These are phyloP conservation scores for Nymphalis polychloros DNA, from an alignment of 2,888 invertebrate species.

Conservation along the genomic window DNA sequence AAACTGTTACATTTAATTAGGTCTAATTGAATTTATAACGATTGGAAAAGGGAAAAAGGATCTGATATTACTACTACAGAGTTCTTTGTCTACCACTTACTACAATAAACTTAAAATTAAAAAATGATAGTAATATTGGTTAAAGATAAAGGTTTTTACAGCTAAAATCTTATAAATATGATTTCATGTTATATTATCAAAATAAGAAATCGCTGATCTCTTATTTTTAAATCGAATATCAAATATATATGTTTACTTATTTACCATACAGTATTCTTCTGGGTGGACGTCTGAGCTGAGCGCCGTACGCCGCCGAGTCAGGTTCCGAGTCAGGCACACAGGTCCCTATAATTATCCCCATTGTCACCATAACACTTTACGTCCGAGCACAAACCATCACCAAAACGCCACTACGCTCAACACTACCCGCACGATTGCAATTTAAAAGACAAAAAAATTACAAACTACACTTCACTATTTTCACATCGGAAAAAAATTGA, in stretches of 20 bases:
- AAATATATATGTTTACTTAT: conserved; percentile 7
- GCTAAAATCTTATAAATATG: neutral
- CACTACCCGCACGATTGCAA: conserved; percentile 25
- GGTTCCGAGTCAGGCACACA: conserved; percentile 86
- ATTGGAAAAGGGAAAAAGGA: too few relatives aligned
- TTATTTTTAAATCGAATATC: neutral
- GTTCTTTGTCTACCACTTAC: neutral
- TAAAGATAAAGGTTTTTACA: neutral
- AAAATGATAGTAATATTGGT: neutral
- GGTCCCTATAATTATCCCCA: conserved; percentile 88
- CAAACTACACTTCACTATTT: conserved; percentile 40
- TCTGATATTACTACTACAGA: neutral
- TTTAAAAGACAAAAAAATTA: neutral
- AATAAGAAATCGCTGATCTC: too few relatives aligned
- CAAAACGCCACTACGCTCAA: conserved; percentile 30
- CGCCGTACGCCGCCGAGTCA: conserved; percentile 75
- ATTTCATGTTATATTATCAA: neutral
- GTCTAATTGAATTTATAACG: neutral
- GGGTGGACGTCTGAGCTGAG: conserved; percentile 67
- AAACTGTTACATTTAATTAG: neutral
- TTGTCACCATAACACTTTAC: conserved; percentile 60
- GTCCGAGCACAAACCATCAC: conserved; percentile 42
- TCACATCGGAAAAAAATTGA: conserved; percentile 23
- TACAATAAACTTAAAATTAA: neutral
- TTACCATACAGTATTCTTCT: conserved; percentile 75